phyloP scores from a whole-genome alignment of 2,113 vertebrate genomes.

The Hucho hucho region DNA sequence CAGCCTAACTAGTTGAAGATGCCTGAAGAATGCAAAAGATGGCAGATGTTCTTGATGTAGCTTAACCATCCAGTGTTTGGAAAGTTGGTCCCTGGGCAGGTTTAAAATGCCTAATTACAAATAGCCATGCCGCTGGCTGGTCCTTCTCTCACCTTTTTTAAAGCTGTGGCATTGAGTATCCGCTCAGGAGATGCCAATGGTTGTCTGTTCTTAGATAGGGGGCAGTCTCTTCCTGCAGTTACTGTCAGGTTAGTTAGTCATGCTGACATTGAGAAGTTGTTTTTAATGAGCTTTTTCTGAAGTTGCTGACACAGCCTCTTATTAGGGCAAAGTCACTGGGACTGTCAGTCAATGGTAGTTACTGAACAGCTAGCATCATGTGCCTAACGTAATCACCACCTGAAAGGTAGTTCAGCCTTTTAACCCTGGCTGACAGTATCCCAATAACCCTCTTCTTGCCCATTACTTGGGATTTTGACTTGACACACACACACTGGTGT shows the following conservation, averaged over 20 bases:
- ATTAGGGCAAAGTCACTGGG: conserved; percentile 23
- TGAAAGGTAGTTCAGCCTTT: not conserved
- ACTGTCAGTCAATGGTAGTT: conserved; percentile 39
- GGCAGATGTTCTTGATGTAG: not conserved
- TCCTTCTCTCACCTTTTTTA: not conserved
- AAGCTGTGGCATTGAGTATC: not conserved
- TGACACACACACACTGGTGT: not conserved
- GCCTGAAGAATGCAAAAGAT: not conserved
- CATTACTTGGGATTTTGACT: not conserved
- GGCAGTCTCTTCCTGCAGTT: not conserved
- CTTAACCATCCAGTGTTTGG: not conserved
- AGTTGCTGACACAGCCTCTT: conserved; percentile 30
- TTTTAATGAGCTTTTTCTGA: conserved; percentile 51
- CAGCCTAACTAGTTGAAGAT: not conserved
- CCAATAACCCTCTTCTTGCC: not conserved
- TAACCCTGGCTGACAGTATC: too few relatives aligned
- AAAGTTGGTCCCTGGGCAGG: not conserved
- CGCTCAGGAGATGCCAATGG: not conserved
- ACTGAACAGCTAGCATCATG: conserved; percentile 50
- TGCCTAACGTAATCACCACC: not conserved
- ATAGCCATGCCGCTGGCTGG: not conserved
- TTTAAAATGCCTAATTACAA: too few relatives aligned
- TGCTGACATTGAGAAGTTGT: conserved; percentile 38
- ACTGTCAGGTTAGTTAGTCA: conserved; percentile 36
- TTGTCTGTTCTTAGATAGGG: not conserved